A percentile compares a stretch with the other conserved stretches of the same genome.
Evolutionary conservation across 2,888 invertebrate species (phyloP).

Genomic region (Lithophane leautieri): DNA sequence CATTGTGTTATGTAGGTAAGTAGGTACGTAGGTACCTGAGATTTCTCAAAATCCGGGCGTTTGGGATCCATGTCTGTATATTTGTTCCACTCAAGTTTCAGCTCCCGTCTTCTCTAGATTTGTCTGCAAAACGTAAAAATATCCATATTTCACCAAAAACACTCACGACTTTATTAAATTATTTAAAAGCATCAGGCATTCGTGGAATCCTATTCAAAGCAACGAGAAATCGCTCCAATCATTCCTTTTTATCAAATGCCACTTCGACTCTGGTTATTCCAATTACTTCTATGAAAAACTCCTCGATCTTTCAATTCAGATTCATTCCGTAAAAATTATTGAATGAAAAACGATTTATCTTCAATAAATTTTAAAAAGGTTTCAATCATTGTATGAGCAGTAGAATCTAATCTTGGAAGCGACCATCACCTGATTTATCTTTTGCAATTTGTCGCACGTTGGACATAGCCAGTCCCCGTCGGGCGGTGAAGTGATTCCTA

Average conservation of each 20-base stretch:
- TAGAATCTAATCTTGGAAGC: conserved; percentile 8
- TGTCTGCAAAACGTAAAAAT: conserved; percentile 49
- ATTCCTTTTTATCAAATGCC: conserved; percentile 46
- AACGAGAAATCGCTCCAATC: conserved; percentile 31
- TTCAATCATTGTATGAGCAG: background rate
- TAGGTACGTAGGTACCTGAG: conserved; percentile 16
- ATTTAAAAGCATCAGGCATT: conserved; percentile 28
- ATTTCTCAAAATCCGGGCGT: background rate
- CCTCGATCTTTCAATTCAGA: conserved; percentile 28
- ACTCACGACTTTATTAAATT: conserved; percentile 18
- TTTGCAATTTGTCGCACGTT: conserved; percentile 67
- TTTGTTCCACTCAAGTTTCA: conserved; percentile 30
- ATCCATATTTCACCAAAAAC: conserved; percentile 16
- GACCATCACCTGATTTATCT: conserved; percentile 57
- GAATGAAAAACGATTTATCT: conserved; percentile 26
- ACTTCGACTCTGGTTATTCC: conserved; percentile 46
- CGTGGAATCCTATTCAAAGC: conserved; percentile 13
- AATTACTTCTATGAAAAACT: conserved; percentile 49
- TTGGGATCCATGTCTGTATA: background rate
- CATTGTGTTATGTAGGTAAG: background rate
- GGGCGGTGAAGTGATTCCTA: conserved; percentile 76
- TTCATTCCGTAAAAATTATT: conserved; percentile 34
- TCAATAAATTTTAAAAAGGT: background rate
- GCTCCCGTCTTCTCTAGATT: conserved; percentile 19
- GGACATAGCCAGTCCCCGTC: conserved; percentile 82